Conservation (phyloP, 2,113 vertebrate species). For the Stercorarius parasiticus region DNA sequence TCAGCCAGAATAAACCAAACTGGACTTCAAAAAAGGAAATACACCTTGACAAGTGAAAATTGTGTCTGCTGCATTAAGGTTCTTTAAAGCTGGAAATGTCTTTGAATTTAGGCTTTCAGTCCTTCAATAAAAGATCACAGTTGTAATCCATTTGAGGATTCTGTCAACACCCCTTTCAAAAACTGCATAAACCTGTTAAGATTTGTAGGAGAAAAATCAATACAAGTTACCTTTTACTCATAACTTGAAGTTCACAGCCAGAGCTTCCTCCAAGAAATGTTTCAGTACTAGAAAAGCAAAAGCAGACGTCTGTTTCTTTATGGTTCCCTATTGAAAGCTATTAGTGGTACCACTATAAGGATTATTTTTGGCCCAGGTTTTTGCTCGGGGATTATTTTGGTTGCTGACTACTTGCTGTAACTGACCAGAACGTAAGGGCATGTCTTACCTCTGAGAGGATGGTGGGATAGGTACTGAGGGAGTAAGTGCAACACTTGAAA, state of each 20-base stretch:
- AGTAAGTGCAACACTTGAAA: not conserved
- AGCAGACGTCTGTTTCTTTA: not conserved
- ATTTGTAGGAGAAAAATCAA: constrained; percentile 13
- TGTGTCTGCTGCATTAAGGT: not conserved
- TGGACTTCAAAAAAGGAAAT: not conserved
- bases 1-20: not conserved
- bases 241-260: not conserved
- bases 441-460: accelerated
- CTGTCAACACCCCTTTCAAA: constrained; percentile 36
- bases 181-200: constrained; percentile 2
- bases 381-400: not conserved
- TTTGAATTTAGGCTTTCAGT: constrained; percentile 18
- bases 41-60: constrained; percentile 21
- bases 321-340: not conserved
- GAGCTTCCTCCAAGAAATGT: not conserved
- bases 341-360: not conserved
- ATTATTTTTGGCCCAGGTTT: not conserved
- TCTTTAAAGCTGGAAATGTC: not conserved
- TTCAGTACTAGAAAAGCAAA: not conserved
- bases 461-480: not conserved
- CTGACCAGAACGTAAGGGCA: not conserved
- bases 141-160: constrained; percentile 24
- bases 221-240: not conserved
- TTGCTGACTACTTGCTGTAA: not conserved
- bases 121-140: constrained; percentile 43